Conservation (phyloP, 2,113 vertebrate genomes). For the Lampris megalopsis region DNA sequence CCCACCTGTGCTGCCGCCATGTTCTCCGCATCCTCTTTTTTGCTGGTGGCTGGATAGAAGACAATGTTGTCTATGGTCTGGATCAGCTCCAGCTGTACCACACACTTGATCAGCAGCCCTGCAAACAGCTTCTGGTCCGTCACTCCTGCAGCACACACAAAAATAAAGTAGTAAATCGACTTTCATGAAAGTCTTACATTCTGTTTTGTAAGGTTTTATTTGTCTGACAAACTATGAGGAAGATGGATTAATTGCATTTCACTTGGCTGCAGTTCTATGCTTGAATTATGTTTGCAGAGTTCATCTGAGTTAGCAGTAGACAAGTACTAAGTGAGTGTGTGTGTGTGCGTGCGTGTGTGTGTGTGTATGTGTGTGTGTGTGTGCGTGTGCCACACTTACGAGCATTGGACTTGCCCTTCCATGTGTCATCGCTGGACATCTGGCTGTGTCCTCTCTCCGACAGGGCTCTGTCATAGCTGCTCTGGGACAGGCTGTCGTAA, state of each 20-base stretch:
- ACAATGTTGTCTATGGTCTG: constrained; percentile 98
- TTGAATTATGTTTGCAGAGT: not conserved
- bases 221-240: not conserved
- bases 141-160: constrained; percentile 64
- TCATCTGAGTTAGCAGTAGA: too few relatives aligned
- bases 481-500: constrained; percentile 92
- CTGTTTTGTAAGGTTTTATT: not conserved
- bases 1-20: constrained; percentile 95
- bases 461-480: constrained; percentile 93
- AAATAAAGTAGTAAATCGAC: not conserved
- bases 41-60: constrained; percentile 96
- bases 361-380: not conserved
- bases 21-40: constrained; percentile 97
- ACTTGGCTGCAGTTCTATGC: not conserved
- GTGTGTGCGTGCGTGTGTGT: not conserved
- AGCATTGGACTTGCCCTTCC: constrained; percentile 89
- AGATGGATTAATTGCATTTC: not conserved
- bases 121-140: constrained; percentile 96
- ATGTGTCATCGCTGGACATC: constrained; percentile 95
- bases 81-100: constrained; percentile 96
- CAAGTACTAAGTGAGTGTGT: not conserved
- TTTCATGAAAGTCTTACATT: not conserved
- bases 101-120: constrained; percentile 96
- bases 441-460: constrained; percentile 97
- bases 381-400: constrained; percentile 78